Percentiles rank a stretch among this genome's conserved stretches.
Conservation (phyloP, 2,888 invertebrate species). For the Lasioglossum malachurum region DNA sequence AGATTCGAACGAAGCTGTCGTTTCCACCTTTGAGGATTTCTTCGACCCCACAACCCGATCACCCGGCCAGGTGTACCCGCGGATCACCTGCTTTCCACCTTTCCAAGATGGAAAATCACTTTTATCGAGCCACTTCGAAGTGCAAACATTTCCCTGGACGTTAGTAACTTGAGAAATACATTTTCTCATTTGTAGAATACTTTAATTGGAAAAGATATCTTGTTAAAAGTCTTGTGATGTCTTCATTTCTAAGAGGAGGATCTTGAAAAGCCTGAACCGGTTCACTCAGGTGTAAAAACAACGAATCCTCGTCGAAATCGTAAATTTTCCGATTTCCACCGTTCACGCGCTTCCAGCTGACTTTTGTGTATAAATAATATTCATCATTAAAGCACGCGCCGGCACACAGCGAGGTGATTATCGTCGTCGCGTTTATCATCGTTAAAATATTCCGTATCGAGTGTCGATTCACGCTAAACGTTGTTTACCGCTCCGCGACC, state of each 20-base stretch:
- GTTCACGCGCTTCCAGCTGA: background rate
- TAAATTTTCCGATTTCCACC: constrained; percentile 1
- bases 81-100: constrained; percentile 70
- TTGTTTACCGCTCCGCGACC: constrained; percentile 42
- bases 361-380: constrained; percentile 9
- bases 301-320: background rate
- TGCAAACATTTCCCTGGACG: background rate
- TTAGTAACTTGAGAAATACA: background rate
- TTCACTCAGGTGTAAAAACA: background rate
- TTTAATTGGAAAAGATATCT: background rate
- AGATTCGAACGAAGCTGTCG: constrained; percentile 58
- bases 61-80: constrained; percentile 52
- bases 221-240: background rate
- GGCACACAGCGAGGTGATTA: constrained; percentile 26
- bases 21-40: constrained; percentile 47
- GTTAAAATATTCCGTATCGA: constrained; percentile 55
- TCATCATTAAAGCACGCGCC: background rate
- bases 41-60: constrained; percentile 45
- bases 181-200: background rate
- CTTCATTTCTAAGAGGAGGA: background rate
- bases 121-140: constrained; percentile 20
- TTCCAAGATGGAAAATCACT: constrained; percentile 36
- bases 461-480: constrained; percentile 44
- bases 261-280: background rate
- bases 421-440: constrained; percentile 48